Evolutionary conservation across 2,113 vertebrate species (phyloP), one percentile per base, ranked within the genome.

Genomic region (Pangasianodon hypophthalmus): DNA sequence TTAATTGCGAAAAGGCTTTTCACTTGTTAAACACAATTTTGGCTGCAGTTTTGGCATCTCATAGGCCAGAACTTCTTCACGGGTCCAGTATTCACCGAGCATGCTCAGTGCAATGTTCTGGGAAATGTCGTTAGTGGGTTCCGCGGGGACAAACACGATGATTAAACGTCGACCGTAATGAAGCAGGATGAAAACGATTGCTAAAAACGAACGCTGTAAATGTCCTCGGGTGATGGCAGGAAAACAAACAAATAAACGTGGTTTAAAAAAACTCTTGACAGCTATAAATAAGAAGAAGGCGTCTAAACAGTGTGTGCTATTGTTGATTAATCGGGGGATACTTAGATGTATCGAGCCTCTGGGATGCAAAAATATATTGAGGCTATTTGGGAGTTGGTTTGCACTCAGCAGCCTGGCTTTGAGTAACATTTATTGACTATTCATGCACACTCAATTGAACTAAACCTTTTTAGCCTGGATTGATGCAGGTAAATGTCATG

Each of bases 11-110:
- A 41, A 92, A 93, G 93, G 94, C 92, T 95, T 95, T 95, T 92
- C 91, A 95, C 93, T 96, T 95, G 94, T 96, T 96, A 96, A 96
- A 95, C 94, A 94, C 95, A 93, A 93, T 92, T 92, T 93, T 93
- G 86, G 92, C 64, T 88, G 90, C 84, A 54, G 92, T 92, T 92
- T 92, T 89, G 92, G 90, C 87, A 93, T 94, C 94, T 93, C 92
- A 92, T 93, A 92, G 79, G 91, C 91, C 90, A 88, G 92, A 93
- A 88, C 93, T 77, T 84, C 90, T 92, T 89, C n/a, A 88, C 82
- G 91, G 89, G 56, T 89, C 83, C 86, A 92, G 87, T 88, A 91
- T 91, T 86, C 24, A 69, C 91, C 90, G 91, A 92, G 89, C 93
- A 91, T 94, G 90, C 88, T 85, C 93, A 91, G 92, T n/a, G 83